Evolutionary conservation across 2,888 invertebrate species (phyloP), one percentile per base, ranked within the genome.

Genomic region (Eristalis tenax): DNA sequence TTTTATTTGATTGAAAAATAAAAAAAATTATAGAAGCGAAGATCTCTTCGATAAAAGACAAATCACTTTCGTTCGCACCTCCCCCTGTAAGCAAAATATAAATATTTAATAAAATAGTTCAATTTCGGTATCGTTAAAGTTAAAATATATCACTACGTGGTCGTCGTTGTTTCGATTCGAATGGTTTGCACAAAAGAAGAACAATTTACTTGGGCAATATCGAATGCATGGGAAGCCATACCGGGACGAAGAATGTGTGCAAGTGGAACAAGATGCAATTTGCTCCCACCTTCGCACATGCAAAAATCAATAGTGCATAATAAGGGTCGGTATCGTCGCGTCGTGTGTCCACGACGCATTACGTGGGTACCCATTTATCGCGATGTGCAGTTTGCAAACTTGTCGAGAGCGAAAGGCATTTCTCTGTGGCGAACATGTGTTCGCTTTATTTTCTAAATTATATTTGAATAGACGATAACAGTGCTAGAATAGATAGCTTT

Each of bases 51-150:
- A 90, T 84, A 91, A 89, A 90, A 89, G 91, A 91, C 91, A 91
- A 91, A 90, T 90, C 88, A 88, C 89, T 89, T 89, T 90, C 89
- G 90, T 91, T 91, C 90, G 93, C 93, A 93, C 93, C 93, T 92
- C 93, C 92, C 93, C 93, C 93, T 93, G 90, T 10, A 91, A 91
- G 15, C 32, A 82, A 79, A 78, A 84, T 83, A 79, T 68, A 40
- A 64, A 50, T 64, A 5, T 73, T 73, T 63, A 26, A 15, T 26
- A 5, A 59, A 59, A 15, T 26, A 15, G n/a, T 59, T 23, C 15
- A 26, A 26, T 28, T 23, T 59, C 15, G 23, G 26, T 18, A 59
- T 59, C 59, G 59, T 59, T 59, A 26, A 59, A 22, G 11, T 32
- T 32, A 59, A 59, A 23, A 15, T 26, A 38, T 28, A 10, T 11